Evolutionary conservation across 2,113 vertebrate species (phyloP), one percentile per base, ranked within the genome.

Genomic region (Circaetus cinerascens): DNA sequence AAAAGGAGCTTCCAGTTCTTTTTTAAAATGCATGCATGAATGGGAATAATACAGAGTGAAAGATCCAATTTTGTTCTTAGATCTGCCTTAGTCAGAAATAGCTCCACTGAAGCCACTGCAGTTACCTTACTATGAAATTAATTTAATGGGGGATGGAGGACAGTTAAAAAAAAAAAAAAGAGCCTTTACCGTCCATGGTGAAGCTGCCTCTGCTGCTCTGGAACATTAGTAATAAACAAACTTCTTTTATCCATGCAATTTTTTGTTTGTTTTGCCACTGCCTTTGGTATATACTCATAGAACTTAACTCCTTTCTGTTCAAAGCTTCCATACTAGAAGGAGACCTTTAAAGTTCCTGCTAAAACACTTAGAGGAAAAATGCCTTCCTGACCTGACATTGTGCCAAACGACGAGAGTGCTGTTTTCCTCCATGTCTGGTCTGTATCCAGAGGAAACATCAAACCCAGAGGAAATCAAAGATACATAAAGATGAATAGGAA

Each of bases 1-100:
- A 84, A 93, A 91, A 72, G 60, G 69, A 72, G 30, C 29, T 87
- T 94, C 56, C 48, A 72, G 34, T 74, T 91, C 20, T 78, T 62
- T 66, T 93, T 63, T 25, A 7, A 66, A 84, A 71, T 20, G 6
- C 55, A 64, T 46, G 30, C 45, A 50, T 53, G 66, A 92, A 85
- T 78, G 66, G 55, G 22, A 85, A 69, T 72, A 73, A 93, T 13
- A 79, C 6, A 69, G 66, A 88, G 23, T 38, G 29, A 68, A 76
- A 88, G 43, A 81, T 82, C 32, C 32, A 57, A 4, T 79, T 94
- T 79, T 91, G 66, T 68, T 85, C 69, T 87, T 64, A 81, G 36
- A 41, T 46, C n/a, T 89, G 69, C 62, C 62, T 79, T 50, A 69
- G 82, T 40, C 79, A 92, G 80, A 82, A 95, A 78, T 48, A 91